These are phyloP conservation scores for Typhlomys cinereus DNA, from an alignment of 2,113 vertebrate species.

Conservation along the genomic window DNA sequence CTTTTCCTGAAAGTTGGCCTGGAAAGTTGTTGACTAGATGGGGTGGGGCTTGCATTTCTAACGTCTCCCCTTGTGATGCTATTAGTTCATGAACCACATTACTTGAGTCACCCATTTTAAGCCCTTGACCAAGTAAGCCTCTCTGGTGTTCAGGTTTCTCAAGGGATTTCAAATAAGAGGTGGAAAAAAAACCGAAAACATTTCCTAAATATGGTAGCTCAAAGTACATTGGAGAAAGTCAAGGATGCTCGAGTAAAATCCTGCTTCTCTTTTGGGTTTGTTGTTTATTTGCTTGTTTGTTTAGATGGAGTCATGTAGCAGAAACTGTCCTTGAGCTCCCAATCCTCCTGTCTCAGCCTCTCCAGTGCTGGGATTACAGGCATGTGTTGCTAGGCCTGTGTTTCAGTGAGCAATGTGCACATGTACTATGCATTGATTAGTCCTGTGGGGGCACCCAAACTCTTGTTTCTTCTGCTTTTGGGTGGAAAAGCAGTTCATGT, in stretches of 20 bases:
- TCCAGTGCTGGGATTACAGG: too few relatives aligned
- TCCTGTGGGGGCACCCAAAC: not conserved
- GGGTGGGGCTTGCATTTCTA: not conserved
- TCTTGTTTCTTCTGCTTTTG: not conserved
- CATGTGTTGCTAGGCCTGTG: too few relatives aligned
- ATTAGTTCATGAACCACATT: not conserved
- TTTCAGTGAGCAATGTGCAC: too few relatives aligned
- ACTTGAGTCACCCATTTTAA: not conserved
- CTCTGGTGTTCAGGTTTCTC: not conserved
- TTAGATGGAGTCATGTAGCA: too few relatives aligned
- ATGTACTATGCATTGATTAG: accelerated
- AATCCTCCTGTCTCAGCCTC: too few relatives aligned
- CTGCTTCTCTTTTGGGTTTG: accelerated
- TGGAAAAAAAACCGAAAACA: not conserved
- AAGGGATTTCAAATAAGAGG: not conserved
- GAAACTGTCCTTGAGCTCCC: too few relatives aligned
- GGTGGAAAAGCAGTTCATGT: not conserved
- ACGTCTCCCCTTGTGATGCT: not conserved
- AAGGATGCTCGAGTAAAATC: not conserved
- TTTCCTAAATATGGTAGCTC: not conserved
- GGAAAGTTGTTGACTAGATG: too few relatives aligned
- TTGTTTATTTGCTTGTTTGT: too few relatives aligned
- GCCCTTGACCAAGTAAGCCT: not conserved
- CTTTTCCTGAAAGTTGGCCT: not conserved
- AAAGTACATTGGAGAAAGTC: not conserved